Conservation (phyloP, 2,888 invertebrate genomes). For the Tryphoninae sp. region DNA sequence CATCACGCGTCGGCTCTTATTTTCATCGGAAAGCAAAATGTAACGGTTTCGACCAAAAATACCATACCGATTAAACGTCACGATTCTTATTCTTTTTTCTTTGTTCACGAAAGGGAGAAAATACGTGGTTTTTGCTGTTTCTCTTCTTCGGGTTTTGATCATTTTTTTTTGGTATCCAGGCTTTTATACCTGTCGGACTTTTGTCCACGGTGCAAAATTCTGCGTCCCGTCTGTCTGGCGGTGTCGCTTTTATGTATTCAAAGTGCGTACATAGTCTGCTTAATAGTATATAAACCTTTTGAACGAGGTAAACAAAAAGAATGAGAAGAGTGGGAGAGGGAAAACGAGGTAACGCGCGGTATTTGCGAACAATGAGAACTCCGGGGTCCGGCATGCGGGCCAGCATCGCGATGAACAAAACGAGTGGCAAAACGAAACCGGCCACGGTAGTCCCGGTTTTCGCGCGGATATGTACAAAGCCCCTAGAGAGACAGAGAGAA, state of each 20-base stretch:
- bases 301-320: slow-evolving; percentile 51
- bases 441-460: slow-evolving; percentile 44
- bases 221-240: slow-evolving; percentile 40
- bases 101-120: not conserved
- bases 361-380: slow-evolving; percentile 62
- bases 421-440: slow-evolving; percentile 53
- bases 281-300: slow-evolving; percentile 57
- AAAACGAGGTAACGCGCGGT: slow-evolving; percentile 44
- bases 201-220: not conserved
- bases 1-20: slow-evolving; percentile 21
- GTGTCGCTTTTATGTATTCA: slow-evolving; percentile 50
- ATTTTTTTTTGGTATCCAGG: slow-evolving; percentile 8
- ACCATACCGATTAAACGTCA: not conserved
- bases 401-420: slow-evolving; percentile 55
- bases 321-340: slow-evolving; percentile 41
- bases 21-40: slow-evolving; percentile 13
- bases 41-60: not conserved
- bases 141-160: slow-evolving; percentile 27
- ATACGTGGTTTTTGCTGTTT: slow-evolving; percentile 14
- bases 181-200: not conserved
- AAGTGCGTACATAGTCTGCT: slow-evolving; percentile 41
- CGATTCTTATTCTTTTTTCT: too few relatives aligned
- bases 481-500: slow-evolving; percentile 23
- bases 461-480: slow-evolving; percentile 53
- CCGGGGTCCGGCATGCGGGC: slow-evolving; percentile 61